Evolutionary conservation across 2,797 vertebrate species (phyloP), one percentile per base, ranked within the genome.

Genomic region (Ctenopoma multispine): DNA sequence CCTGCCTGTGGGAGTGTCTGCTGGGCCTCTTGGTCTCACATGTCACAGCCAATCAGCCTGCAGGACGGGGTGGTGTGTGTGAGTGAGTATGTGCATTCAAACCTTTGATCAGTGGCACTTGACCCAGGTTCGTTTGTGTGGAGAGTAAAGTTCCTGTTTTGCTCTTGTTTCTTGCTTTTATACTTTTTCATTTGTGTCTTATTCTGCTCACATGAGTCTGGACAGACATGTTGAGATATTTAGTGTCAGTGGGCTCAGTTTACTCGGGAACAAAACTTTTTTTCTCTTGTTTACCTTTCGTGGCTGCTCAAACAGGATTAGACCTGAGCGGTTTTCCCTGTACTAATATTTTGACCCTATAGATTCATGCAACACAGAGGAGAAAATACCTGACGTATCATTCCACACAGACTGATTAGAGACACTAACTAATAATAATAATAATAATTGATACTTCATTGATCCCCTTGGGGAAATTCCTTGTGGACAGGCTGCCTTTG

Each of bases 1-100:
- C 85, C 89, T 88, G 81, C 50, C 60, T 29, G 82, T 61, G 76
- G 85, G 82, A 40, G 81, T 74, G 78, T 54, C 67, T 4, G 14
- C 57, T 15, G 17, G 69, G 66, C 67, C 63, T 43, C 59, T 56
- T 14, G 53, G 49, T 49, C 54, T 84, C 85, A 75, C 43, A 2
- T 85, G 70, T 76, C 79, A 34, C 73, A 60, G 81, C 91, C 89
- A 87, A 87, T 90, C 83, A 83, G 62, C 50, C 0, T 4, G 48
- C 69, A 57, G 72, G 20, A 46, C 5, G n/a, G 2, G 17, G 44
- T 50, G 20, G 40, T 62, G 58, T 41, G 67, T 48, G 50, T 64
- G 20, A 55, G 41, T 47, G 64, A 49, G 60, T 44, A 47, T 46
- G 27, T 31, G 41, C 14, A 17, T 82, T 75, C 18, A 65, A 84